phyloP scores from a whole-genome alignment of 2,113 vertebrate species.

The Syngnathoides biaculeatus region DNA sequence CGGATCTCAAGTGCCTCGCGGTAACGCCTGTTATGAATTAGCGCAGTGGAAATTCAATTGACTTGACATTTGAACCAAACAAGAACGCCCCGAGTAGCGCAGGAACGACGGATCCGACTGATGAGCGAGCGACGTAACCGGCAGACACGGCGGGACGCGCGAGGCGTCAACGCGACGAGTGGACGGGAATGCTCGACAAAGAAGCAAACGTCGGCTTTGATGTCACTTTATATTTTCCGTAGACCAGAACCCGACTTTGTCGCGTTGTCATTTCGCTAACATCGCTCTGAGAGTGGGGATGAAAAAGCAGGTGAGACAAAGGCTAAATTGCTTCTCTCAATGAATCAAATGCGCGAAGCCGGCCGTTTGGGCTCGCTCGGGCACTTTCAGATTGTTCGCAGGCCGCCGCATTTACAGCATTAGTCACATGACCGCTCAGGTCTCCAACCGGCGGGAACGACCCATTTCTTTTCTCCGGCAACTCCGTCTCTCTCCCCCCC shows the following conservation, averaged over 20 bases:
- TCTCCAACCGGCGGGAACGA: slow-evolving; percentile 54
- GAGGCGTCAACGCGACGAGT: not conserved
- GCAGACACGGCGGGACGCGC: not conserved
- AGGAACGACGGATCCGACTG: not conserved
- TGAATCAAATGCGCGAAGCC: slow-evolving; percentile 8
- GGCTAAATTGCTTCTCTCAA: slow-evolving; percentile 52
- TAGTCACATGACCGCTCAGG: slow-evolving; percentile 59
- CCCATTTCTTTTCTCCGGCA: slow-evolving; percentile 42
- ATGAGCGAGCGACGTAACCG: not conserved
- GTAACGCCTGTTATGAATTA: not conserved
- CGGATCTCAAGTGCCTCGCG: not conserved
- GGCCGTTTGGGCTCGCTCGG: slow-evolving; percentile 5
- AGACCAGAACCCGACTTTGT: not conserved
- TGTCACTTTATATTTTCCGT: not conserved
- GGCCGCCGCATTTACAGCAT: slow-evolving; percentile 58
- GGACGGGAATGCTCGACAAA: not conserved
- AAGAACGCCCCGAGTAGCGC: not conserved
- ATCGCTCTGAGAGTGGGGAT: slow-evolving; percentile 11
- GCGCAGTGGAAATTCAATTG: not conserved
- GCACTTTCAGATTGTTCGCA: slow-evolving; percentile 40
- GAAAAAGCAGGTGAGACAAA: slow-evolving; percentile 49
- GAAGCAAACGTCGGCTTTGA: not conserved
- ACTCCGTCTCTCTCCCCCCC: slow-evolving; percentile 14
- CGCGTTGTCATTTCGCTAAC: not conserved
- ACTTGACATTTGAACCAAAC: not conserved